Conservation (phyloP, 2,113 vertebrate genomes). For the Colossoma macropomum region DNA sequence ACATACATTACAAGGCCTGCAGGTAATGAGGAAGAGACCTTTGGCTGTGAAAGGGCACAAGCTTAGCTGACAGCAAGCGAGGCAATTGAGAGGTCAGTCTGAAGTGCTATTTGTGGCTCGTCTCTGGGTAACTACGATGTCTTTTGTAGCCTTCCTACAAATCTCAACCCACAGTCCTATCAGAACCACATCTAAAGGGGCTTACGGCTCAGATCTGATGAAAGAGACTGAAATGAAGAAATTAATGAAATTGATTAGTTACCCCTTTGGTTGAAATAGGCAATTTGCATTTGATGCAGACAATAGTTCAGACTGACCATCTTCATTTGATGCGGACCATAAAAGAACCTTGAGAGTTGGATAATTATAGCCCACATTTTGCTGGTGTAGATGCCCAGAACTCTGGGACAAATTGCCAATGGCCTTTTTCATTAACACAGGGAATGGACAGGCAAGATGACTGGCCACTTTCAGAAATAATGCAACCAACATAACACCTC, state of each 20-base stretch:
- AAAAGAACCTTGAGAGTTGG: conserved; percentile 59
- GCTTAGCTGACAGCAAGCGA: not conserved
- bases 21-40: conserved; percentile 32
- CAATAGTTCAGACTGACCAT: not conserved
- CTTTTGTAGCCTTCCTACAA: not conserved
- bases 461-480: conserved; percentile 66
- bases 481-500: conserved; percentile 64
- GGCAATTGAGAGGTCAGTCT: conserved; percentile 5
- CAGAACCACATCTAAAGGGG: not conserved
- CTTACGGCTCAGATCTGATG: conserved; percentile 14
- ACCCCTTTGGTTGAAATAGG: not conserved
- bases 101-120: not conserved
- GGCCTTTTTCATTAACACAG: conserved; percentile 67
- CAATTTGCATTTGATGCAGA: conserved; percentile 26
- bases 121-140: not conserved
- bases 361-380: conserved; percentile 35
- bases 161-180: not conserved
- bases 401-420: conserved; percentile 58
- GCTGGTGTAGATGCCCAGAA: conserved; percentile 55
- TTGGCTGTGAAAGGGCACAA: conserved; percentile 22
- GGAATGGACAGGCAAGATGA: conserved; percentile 61
- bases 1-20: not conserved
- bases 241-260: conserved; percentile 70
- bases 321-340: conserved; percentile 6
- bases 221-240: conserved; percentile 35